phyloP scores from a whole-genome alignment of 2,113 vertebrate species.

The Chascanopsetta lugubris region DNA sequence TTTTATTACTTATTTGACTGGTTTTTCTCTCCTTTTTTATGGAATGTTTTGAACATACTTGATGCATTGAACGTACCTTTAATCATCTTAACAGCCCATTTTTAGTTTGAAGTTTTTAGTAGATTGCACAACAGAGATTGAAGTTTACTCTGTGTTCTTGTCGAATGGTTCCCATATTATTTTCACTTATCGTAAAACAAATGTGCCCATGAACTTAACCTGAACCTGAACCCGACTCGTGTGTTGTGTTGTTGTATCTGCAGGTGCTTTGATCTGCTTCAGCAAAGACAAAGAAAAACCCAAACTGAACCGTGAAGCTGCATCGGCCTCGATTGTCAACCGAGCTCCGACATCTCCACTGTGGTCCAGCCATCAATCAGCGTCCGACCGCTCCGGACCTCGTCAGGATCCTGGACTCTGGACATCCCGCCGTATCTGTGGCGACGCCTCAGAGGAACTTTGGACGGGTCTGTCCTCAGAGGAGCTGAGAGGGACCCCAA shows the following conservation, averaged over 20 bases:
- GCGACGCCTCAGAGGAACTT: constrained; percentile 28
- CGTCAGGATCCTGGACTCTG: constrained; percentile 10
- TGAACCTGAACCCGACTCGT: not conserved
- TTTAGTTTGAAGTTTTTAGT: too few species aligned
- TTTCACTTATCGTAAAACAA: not conserved
- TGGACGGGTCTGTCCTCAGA: constrained; percentile 30
- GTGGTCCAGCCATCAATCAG: not conserved
- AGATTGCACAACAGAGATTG: too few species aligned
- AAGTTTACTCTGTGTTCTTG: too few species aligned
- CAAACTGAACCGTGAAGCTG: not conserved
- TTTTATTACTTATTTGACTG: too few species aligned
- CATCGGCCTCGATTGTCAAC: not conserved
- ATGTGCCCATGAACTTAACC: too few species aligned
- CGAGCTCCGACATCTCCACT: constrained; percentile 6
- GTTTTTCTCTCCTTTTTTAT: too few species aligned
- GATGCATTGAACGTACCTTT: too few species aligned
- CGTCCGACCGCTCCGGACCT: not conserved
- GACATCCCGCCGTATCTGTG: constrained; percentile 12
- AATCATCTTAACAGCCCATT: too few species aligned
- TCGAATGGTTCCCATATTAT: not conserved
- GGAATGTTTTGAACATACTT: too few species aligned
- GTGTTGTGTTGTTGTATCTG: constrained; percentile 3
- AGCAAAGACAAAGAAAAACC: constrained; percentile 4
- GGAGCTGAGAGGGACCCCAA: constrained; percentile 34
- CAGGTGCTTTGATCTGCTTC: constrained; percentile 35